A percentile compares a stretch with the other conserved stretches of the same genome.
Evolutionary conservation across 2,888 invertebrate genomes (phyloP).

Genomic region (Siphlonurus alternatus): DNA sequence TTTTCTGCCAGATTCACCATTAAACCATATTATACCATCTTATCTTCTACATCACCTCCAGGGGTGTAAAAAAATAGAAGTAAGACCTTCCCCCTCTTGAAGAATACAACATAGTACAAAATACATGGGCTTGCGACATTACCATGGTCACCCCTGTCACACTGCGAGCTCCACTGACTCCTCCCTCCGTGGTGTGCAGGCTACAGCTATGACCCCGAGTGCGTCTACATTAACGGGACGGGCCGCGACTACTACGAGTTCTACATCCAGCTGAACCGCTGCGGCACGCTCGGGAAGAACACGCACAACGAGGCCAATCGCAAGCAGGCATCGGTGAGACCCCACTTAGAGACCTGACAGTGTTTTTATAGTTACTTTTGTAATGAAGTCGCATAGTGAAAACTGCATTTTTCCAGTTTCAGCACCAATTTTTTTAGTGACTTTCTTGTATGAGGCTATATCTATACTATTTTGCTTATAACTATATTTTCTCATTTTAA

Average conservation of each 20-base stretch:
- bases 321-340: constrained; percentile 72
- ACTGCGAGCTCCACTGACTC: too few relatives aligned
- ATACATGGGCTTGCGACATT: too few relatives aligned
- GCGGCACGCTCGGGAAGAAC: constrained; percentile 79
- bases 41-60: too few relatives aligned
- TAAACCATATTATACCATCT: too few relatives aligned
- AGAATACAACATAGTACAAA: too few relatives aligned
- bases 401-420: constrained; percentile 2
- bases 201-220: constrained; percentile 85
- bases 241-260: constrained; percentile 86
- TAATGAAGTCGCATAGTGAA: background rate
- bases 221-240: constrained; percentile 88
- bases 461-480: too few relatives aligned
- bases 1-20: too few relatives aligned
- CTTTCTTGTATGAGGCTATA: too few relatives aligned
- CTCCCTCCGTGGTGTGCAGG: constrained; percentile 43
- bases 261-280: constrained; percentile 80
- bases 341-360: background rate
- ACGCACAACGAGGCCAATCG: constrained; percentile 68
- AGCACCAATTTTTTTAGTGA: background rate
- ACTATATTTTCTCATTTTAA: too few relatives aligned
- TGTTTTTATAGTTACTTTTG: background rate
- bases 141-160: too few relatives aligned
- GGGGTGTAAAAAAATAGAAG: background rate
- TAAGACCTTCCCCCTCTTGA: too few relatives aligned